Evolutionary conservation across 2,888 invertebrate species (phyloP).

Genomic region (Cerceris ruficornis): DNA sequence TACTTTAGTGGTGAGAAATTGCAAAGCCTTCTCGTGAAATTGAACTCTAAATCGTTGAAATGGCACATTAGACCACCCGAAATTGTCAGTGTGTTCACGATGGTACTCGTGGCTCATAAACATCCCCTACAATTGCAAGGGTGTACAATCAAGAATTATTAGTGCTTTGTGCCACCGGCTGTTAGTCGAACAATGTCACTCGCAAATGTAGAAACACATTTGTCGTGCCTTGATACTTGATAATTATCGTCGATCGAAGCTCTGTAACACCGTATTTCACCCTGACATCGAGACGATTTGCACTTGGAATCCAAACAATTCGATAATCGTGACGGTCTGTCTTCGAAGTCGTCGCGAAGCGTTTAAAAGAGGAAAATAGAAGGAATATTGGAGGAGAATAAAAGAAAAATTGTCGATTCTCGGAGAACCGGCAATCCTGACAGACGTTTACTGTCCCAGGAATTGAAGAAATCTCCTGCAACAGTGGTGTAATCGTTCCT

Average conservation of each 20-base stretch:
- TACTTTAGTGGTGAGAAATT: too few relatives aligned
- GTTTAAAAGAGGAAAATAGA: not conserved
- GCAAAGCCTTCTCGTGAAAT: constrained; percentile 10
- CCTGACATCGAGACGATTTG: not conserved
- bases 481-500: not conserved
- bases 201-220: not conserved
- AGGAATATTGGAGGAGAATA: not conserved
- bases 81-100: constrained; percentile 23
- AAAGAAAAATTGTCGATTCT: not conserved
- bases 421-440: not conserved
- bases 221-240: not conserved
- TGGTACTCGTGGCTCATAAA: constrained; percentile 4
- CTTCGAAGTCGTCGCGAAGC: not conserved
- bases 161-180: not conserved
- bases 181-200: not conserved
- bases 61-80: constrained; percentile 1
- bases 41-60: constrained; percentile 30
- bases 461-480: not conserved
- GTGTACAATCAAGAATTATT: constrained; percentile 33
- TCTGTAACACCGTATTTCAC: not conserved
- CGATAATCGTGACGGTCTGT: not conserved
- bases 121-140: constrained; percentile 8
- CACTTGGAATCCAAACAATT: not conserved
- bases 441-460: not conserved
- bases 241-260: not conserved